Percentiles rank a stretch among this genome's conserved stretches.
Conservation (phyloP, 1,140 invertebrate species). For the Mamestra configurata region DNA sequence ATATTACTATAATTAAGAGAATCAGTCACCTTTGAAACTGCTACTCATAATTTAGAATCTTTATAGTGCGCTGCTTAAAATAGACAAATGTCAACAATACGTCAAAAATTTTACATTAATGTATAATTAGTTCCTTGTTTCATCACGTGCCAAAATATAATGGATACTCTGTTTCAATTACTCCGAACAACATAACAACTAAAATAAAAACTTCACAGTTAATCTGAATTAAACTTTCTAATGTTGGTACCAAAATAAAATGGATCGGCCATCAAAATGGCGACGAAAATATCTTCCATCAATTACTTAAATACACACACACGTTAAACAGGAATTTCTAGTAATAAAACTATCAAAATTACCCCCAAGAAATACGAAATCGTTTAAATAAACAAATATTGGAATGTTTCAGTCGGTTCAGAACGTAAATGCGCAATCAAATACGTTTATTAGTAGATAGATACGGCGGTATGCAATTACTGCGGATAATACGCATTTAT, state of each 20-base stretch:
- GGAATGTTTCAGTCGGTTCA: conserved; percentile 10
- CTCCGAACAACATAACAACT: neutral
- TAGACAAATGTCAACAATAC: neutral
- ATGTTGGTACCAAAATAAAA: conserved; percentile 25
- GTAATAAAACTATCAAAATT: conserved; percentile 47
- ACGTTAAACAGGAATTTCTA: conserved; percentile 26
- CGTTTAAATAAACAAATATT: conserved; percentile 27
- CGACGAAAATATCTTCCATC: neutral
- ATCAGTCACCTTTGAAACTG: neutral
- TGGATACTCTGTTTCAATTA: neutral
- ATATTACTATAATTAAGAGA: neutral
- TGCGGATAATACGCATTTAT: conserved; percentile 14
- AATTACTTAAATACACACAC: conserved; percentile 22
- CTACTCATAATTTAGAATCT: neutral
- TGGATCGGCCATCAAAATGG: neutral
- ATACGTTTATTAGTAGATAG: conserved; percentile 25
- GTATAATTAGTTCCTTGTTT: neutral
- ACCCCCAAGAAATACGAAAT: conserved; percentile 7
- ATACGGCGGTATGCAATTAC: conserved; percentile 36
- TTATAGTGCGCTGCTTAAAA: too few species aligned
- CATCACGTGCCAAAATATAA: neutral
- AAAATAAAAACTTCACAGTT: neutral
- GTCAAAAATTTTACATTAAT: neutral
- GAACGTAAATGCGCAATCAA: conserved; percentile 35
- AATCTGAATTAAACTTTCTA: conserved; percentile 6